Conservation (phyloP, 64 coral and sea anemone species). For the Porites lutea region DNA sequence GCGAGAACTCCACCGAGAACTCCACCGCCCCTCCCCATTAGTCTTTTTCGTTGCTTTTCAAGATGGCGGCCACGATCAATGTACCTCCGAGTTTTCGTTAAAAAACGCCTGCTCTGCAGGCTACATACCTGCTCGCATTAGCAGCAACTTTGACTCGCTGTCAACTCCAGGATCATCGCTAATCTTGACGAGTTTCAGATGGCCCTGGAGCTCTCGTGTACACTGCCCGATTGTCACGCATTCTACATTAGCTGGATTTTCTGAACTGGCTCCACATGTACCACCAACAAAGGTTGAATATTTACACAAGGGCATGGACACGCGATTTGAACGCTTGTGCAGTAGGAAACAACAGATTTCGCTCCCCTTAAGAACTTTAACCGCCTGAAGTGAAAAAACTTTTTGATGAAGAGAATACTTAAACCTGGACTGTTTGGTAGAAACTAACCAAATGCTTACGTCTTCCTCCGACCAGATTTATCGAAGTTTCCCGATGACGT, state of each 20-base stretch:
- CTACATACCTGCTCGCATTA: neutral
- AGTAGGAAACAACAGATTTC: constrained; percentile 12
- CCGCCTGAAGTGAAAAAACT: neutral
- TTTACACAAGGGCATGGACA: constrained; percentile 21
- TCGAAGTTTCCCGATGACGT: neutral
- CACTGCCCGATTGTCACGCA: constrained; percentile 3
- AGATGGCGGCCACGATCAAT: too few relatives aligned
- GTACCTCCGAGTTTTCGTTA: too few relatives aligned
- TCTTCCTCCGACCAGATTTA: neutral
- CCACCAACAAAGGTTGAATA: constrained; percentile 36
- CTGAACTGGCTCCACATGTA: constrained; percentile 34
- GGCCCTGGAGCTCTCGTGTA: neutral
- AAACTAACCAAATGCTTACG: neutral
- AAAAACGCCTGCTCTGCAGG: too few relatives aligned
- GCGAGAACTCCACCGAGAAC: neutral
- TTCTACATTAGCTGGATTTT: constrained; percentile 45
- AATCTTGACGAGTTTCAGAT: constrained; percentile 25
- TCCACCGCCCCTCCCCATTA: too few relatives aligned
- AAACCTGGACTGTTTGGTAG: neutral
- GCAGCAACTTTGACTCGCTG: constrained; percentile 18
- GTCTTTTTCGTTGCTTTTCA: too few relatives aligned
- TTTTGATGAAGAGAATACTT: too few relatives aligned
- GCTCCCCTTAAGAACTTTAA: constrained; percentile 5
- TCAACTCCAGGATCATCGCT: constrained; percentile 16
- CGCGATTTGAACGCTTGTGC: neutral